Evolutionary conservation across 2,797 vertebrate genomes (phyloP), one percentile per base, ranked within the genome.

Genomic region (Amblyraja radiata): DNA sequence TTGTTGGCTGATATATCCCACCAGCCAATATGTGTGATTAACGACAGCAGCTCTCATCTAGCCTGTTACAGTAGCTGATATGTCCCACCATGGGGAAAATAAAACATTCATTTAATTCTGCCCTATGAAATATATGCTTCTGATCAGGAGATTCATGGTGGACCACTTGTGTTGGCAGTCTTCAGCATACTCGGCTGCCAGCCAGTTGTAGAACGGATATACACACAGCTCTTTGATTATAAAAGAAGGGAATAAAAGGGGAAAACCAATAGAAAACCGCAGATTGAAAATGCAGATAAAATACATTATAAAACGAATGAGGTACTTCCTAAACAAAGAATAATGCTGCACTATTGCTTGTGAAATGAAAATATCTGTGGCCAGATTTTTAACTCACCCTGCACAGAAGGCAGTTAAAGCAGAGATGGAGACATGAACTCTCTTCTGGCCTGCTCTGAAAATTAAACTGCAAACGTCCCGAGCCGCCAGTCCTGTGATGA

Each of bases 11-110:
- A 11, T 74, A 14, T 58, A 54, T 76, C 36, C 90, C 46, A 92
- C 90, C 68, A 76, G 68, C 71, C 25, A 54, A 28, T 76, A 73
- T 39, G 23, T 92, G 90, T 92, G 39, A 76, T 76, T 39, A 76
- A 16, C 39, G 46, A 3, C 68, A 25, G 74, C 39, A 58, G 71
- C 13, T 46, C 68, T 28, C 36, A 46, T 71, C 68, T 39, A 74
- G 23, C 36, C 90, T 92, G 90, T 58, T 92, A 76, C 90, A 76
- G 39, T n/a, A 14, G 13, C 90, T 92, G 68, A 74, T 74, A 54
- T 74, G 7, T 73, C 68, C 71, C 90, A 76, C 39, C 71, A 76
- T 23, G 88, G 71, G 90, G 88, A 92, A 28, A 73, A 54, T 28
- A 16, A 73, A 76, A 58, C 46, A 54, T 91, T 73, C 10, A 76